Evolutionary conservation across 2,888 invertebrate genomes (phyloP).

Genomic region (Malthinus seriepunctatus): DNA sequence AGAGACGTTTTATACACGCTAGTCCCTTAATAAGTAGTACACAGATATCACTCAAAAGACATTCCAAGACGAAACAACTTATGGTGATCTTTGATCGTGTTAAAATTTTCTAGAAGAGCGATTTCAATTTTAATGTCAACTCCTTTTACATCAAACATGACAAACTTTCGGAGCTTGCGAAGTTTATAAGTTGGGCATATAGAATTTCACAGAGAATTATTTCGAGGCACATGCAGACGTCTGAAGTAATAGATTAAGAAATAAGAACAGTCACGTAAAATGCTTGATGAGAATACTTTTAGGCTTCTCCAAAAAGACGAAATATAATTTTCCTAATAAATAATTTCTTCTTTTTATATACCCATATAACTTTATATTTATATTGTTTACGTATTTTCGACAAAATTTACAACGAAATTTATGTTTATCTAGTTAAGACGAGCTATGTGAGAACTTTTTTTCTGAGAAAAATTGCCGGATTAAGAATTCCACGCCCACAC

Average conservation of each 20-base stretch:
- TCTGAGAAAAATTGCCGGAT: too few relatives aligned
- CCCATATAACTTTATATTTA: too few relatives aligned
- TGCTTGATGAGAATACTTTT: constrained; percentile 45
- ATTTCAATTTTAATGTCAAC: constrained; percentile 57
- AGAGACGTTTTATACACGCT: too few relatives aligned
- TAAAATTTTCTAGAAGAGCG: constrained; percentile 51
- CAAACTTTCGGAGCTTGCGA: constrained; percentile 46
- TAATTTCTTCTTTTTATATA: neutral
- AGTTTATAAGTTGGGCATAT: constrained; percentile 55
- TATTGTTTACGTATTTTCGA: too few relatives aligned
- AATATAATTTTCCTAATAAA: constrained; percentile 2
- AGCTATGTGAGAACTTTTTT: too few relatives aligned
- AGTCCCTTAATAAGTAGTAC: constrained; percentile 1
- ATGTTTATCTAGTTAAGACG: too few relatives aligned
- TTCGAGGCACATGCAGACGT: constrained; percentile 51
- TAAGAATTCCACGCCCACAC: too few relatives aligned
- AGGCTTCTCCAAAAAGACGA: constrained; percentile 9
- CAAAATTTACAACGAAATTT: too few relatives aligned
- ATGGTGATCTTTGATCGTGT: constrained; percentile 54
- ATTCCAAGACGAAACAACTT: constrained; percentile 28
- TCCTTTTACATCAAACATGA: constrained; percentile 56
- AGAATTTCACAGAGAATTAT: constrained; percentile 53
- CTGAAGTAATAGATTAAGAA: constrained; percentile 51
- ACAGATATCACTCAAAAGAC: constrained; percentile 5
- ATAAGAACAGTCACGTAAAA: constrained; percentile 49